Conservation (phyloP, 1,140 invertebrate species). For the Drosophila tristis region DNA sequence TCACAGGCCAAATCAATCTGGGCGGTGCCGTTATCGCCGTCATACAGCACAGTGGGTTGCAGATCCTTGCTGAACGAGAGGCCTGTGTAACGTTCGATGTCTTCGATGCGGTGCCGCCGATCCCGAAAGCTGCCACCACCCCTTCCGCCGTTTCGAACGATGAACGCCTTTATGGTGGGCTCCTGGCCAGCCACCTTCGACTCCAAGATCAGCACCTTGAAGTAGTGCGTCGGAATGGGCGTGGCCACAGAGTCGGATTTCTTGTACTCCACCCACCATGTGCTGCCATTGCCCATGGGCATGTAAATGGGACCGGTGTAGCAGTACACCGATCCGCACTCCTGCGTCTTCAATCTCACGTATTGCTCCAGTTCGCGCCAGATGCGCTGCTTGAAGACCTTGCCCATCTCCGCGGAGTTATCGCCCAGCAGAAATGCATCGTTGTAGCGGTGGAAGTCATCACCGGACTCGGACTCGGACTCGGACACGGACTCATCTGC, state of each 20-base stretch:
- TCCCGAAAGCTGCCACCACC: slow-evolving; percentile 6
- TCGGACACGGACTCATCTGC: too few species aligned
- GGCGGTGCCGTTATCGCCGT: not conserved
- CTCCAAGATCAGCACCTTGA: slow-evolving; percentile 49
- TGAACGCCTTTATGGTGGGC: slow-evolving; percentile 54
- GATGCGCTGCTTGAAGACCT: slow-evolving; percentile 29
- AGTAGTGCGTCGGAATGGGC: slow-evolving; percentile 45
- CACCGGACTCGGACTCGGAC: not conserved
- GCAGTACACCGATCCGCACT: slow-evolving; percentile 38
- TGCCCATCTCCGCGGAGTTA: slow-evolving; percentile 22
- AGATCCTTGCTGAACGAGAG: slow-evolving; percentile 42
- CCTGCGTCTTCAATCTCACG: slow-evolving; percentile 15
- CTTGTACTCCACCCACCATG: slow-evolving; percentile 42
- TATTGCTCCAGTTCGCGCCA: slow-evolving; percentile 42
- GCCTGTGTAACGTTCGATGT: slow-evolving; percentile 45
- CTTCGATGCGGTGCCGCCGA: slow-evolving; percentile 33
- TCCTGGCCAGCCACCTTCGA: not conserved
- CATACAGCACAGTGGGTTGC: slow-evolving; percentile 32
- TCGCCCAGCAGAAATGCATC: slow-evolving; percentile 46
- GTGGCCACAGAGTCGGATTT: slow-evolving; percentile 33
- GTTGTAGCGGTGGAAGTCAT: slow-evolving; percentile 41
- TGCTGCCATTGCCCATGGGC: slow-evolving; percentile 3
- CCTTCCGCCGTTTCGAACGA: slow-evolving; percentile 35
- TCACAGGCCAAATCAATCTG: too few species aligned
- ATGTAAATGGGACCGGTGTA: slow-evolving; percentile 50